Conservation (phyloP, 1,140 invertebrate species). For the Brachionus angularis region DNA sequence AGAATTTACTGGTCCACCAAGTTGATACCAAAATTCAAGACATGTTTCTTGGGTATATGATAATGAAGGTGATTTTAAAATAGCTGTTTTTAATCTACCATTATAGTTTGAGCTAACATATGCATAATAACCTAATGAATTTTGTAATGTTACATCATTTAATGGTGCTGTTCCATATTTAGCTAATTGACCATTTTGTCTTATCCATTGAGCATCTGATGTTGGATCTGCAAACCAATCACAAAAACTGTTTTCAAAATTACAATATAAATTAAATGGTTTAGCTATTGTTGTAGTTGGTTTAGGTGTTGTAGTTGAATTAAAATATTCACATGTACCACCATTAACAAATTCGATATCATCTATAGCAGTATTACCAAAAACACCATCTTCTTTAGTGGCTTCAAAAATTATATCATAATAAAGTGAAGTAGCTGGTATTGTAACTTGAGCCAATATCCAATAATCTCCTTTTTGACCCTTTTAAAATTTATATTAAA, state of each 20-base stretch:
- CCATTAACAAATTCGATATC: constrained; percentile 15
- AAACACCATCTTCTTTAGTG: background rate
- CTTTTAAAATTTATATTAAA: constrained; percentile 10
- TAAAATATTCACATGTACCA: constrained; percentile 30
- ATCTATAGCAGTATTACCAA: constrained; percentile 17
- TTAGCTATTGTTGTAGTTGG: background rate
- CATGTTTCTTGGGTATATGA: background rate
- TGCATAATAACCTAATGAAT: constrained; percentile 35
- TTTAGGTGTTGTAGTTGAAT: constrained; percentile 28
- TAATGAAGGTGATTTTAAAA: constrained; percentile 12
- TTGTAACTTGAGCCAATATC: constrained; percentile 7
- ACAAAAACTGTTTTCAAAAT: constrained; percentile 41
- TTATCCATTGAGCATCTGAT: constrained; percentile 1
- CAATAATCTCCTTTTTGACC: constrained; percentile 27
- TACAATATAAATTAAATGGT: background rate
- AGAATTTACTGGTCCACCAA: background rate
- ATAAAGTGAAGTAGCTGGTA: background rate
- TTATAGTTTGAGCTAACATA: constrained; percentile 1
- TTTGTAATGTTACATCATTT: constrained; percentile 27
- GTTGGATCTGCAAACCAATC: constrained; percentile 1
- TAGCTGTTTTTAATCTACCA: background rate
- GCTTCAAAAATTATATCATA: constrained; percentile 40
- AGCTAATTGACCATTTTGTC: constrained; percentile 12
- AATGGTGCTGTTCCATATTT: constrained; percentile 37
- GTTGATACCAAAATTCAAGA: constrained; percentile 43